A percentile compares a stretch with the other conserved stretches of the same genome.
Evolutionary conservation across 2,113 vertebrate genomes (phyloP).

Genomic region (Paracanthobrama guichenoti): DNA sequence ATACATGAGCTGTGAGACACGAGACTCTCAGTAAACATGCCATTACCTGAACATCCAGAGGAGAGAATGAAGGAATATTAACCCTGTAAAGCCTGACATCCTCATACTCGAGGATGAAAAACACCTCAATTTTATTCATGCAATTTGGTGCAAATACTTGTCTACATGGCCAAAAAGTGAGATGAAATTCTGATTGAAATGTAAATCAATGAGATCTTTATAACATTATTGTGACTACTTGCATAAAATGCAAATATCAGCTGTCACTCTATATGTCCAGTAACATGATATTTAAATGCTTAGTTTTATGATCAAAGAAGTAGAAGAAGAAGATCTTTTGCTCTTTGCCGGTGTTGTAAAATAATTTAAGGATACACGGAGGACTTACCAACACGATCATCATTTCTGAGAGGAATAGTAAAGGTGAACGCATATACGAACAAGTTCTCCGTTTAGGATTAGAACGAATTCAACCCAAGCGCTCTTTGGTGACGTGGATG

Average conservation of each 20-base stretch:
- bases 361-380: no score
- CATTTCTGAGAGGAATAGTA: no score
- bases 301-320: no score
- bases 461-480: no score
- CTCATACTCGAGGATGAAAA: background rate
- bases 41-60: background rate
- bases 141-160: background rate
- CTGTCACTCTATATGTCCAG: background rate
- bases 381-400: no score
- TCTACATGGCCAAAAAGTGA: background rate
- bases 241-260: background rate
- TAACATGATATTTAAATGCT: no score
- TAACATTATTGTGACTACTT: background rate
- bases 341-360: no score
- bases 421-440: no score
- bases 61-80: background rate
- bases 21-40: constrained; percentile 7
- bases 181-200: background rate
- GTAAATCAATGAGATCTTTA: background rate
- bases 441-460: no score
- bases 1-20: background rate
- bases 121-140: background rate
- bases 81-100: background rate
- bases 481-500: no score
- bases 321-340: no score